A percentile compares a stretch with the other conserved stretches of the same genome.
These are phyloP conservation scores for Poecilia wingei DNA, from an alignment of 2,797 vertebrate species.

Conservation along the genomic window DNA sequence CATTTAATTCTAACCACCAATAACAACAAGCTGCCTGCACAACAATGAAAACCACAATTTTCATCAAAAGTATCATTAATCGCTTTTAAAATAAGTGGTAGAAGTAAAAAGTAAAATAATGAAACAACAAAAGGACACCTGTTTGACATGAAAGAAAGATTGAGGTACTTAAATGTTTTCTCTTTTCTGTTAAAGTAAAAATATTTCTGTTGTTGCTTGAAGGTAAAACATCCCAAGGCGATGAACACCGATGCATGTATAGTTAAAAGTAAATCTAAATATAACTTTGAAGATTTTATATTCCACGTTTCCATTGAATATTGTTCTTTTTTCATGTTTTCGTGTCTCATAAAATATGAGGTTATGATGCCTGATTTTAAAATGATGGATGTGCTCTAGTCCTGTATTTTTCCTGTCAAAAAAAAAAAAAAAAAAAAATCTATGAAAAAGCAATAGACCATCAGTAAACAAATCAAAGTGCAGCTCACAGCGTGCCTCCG, in stretches of 20 bases:
- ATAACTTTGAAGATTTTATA: not conserved
- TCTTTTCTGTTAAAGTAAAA: not conserved
- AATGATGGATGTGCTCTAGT: conserved; percentile 9
- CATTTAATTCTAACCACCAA: not conserved
- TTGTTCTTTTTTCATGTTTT: not conserved
- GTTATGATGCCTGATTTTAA: not conserved
- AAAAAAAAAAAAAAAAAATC: conserved; percentile 5
- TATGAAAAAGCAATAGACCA: not conserved
- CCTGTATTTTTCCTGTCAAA: not conserved
- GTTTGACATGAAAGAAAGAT: not conserved
- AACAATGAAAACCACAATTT: not conserved
- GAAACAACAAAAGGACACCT: not conserved
- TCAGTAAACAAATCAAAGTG: conserved; percentile 41
- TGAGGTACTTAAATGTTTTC: not conserved
- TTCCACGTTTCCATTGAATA: not conserved
- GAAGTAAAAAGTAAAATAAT: not conserved
- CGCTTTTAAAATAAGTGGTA: not conserved
- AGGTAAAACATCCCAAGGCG: not conserved
- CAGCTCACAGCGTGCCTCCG: conserved; percentile 9
- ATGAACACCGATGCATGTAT: not conserved
- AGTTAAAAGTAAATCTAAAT: not conserved
- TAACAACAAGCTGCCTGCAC: not conserved
- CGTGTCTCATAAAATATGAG: not conserved
- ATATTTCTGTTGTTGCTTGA: not conserved
- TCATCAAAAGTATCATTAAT: not conserved